These are phyloP conservation scores for Ceyx cyanopectus DNA, from an alignment of 2,113 vertebrate genomes.

Conservation along the genomic window DNA sequence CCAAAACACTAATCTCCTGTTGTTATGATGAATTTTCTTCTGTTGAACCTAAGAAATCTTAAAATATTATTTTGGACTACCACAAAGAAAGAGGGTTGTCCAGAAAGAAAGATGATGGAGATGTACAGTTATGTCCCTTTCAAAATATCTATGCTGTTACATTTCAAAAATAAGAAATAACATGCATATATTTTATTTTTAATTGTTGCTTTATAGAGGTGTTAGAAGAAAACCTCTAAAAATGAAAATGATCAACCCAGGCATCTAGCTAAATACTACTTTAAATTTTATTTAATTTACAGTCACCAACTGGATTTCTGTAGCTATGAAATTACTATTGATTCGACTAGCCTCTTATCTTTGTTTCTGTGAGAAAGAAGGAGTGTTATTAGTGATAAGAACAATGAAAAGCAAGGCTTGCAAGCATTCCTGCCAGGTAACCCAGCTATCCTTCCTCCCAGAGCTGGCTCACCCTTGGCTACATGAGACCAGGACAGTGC, in stretches of 20 bases:
- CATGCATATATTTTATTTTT: background rate
- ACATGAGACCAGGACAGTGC: accelerated
- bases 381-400: background rate
- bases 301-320: background rate
- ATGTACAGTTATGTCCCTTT: background rate
- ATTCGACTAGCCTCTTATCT: background rate
- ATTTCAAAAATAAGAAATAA: background rate
- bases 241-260: background rate
- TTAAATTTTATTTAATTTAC: background rate
- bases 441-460: background rate
- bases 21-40: background rate
- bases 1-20: background rate
- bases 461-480: accelerated
- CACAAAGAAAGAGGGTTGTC: background rate
- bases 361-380: background rate
- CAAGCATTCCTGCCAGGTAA: background rate
- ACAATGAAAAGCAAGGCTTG: background rate
- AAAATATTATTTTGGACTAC: background rate
- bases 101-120: background rate
- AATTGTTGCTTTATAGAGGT: background rate
- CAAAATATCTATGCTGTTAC: background rate
- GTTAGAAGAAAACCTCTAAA: background rate
- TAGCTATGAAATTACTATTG: background rate
- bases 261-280: background rate
- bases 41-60: background rate